Conservation (phyloP, 2,113 vertebrate species). For the Zosterops japonicus region DNA sequence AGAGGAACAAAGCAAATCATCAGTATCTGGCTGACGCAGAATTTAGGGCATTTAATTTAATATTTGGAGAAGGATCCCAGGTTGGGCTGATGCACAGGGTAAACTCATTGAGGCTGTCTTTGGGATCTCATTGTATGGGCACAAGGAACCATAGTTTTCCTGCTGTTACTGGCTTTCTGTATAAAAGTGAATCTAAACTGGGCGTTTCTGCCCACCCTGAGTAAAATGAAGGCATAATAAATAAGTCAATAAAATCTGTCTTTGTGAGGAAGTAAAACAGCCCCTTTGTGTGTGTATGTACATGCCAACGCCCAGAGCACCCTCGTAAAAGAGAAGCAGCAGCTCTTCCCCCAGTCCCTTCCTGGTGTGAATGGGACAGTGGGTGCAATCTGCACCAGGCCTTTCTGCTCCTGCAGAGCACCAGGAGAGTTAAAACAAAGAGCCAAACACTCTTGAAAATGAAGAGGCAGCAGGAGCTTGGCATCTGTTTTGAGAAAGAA, state of each 20-base stretch:
- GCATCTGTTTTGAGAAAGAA: conserved; percentile 6
- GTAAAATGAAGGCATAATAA: conserved; percentile 15
- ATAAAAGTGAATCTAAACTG: background rate
- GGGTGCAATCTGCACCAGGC: background rate
- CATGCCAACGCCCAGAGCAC: background rate
- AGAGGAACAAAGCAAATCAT: background rate
- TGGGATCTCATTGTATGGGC: background rate
- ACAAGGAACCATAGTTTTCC: background rate
- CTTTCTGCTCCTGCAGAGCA: background rate
- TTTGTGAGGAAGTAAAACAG: conserved; percentile 14
- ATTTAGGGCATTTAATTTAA: background rate
- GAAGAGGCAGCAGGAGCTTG: background rate
- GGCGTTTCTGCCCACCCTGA: background rate
- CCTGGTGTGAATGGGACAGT: background rate
- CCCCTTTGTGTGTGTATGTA: background rate
- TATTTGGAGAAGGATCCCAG: background rate
- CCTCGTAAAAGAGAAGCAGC: background rate
- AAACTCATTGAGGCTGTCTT: background rate
- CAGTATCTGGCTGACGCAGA: background rate
- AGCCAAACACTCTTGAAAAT: background rate
- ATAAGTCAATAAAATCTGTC: conserved; percentile 14
- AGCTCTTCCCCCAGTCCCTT: conserved; percentile 14
- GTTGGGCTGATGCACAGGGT: background rate
- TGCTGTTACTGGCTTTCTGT: background rate
- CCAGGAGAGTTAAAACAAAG: background rate